Percentiles rank a stretch among this genome's conserved stretches.
phyloP scores from a whole-genome alignment of 2,888 invertebrate species.

The Morpho achilles region DNA sequence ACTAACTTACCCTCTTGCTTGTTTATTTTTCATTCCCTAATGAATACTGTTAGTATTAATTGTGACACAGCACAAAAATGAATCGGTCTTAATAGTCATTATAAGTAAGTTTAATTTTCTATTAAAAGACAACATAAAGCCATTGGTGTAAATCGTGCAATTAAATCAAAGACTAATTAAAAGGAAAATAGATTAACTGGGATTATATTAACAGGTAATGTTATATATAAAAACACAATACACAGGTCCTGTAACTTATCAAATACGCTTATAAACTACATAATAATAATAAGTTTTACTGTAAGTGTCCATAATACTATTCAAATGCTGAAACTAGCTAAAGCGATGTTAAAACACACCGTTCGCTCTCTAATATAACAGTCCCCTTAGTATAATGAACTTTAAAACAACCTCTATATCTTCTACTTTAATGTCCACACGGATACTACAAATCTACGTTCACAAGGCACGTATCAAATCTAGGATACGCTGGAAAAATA shows the following conservation, averaged over 20 bases:
- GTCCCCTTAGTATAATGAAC: constrained; percentile 23
- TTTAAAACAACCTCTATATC: constrained; percentile 37
- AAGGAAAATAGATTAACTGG: too few relatives aligned
- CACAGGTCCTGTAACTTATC: constrained; percentile 1
- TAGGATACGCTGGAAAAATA: constrained; percentile 73
- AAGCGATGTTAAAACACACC: constrained; percentile 47
- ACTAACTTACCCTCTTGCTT: too few relatives aligned
- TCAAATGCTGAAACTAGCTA: constrained; percentile 68
- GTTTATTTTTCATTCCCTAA: too few relatives aligned
- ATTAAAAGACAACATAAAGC: too few relatives aligned
- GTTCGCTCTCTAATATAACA: constrained; percentile 23
- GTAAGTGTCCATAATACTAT: constrained; percentile 49
- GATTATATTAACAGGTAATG: too few relatives aligned
- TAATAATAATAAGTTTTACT: constrained; percentile 38
- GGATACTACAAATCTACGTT: constrained; percentile 40
- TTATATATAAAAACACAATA: neutral
- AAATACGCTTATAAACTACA: constrained; percentile 54
- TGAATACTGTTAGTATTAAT: too few relatives aligned
- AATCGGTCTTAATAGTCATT: too few relatives aligned
- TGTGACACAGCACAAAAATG: too few relatives aligned
- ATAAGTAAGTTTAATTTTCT: too few relatives aligned
- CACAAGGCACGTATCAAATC: constrained; percentile 68
- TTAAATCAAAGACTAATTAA: too few relatives aligned
- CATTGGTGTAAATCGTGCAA: too few relatives aligned
- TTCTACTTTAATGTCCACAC: constrained; percentile 31